phyloP scores from a whole-genome alignment of 2,113 vertebrate genomes.

The Melanerpes aurifrons region DNA sequence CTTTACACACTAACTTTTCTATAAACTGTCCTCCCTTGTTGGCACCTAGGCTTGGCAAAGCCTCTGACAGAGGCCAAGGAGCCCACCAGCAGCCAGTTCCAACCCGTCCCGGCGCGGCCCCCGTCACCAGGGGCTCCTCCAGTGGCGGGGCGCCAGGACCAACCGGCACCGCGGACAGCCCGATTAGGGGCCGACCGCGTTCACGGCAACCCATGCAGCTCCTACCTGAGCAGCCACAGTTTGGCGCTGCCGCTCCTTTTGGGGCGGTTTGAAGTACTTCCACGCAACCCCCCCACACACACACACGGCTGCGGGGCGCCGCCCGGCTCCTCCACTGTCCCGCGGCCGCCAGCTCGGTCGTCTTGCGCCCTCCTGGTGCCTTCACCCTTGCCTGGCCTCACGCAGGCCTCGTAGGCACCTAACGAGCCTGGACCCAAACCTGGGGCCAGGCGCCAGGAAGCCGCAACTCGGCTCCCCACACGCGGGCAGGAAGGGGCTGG shows the following conservation, averaged over 20 bases:
- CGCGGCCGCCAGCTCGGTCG: neutral
- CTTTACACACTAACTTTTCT: accelerated
- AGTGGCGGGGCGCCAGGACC: neutral
- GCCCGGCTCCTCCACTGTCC: too few relatives aligned
- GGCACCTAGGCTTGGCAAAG: neutral
- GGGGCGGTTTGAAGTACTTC: too few relatives aligned
- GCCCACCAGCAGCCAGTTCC: neutral
- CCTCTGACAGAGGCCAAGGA: neutral
- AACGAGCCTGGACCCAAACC: neutral
- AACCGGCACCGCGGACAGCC: neutral
- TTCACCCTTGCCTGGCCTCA: neutral
- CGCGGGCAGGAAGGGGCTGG: neutral
- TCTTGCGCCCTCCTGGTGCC: neutral
- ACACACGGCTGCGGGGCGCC: too few relatives aligned
- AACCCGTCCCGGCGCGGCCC: neutral
- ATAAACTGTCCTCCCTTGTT: accelerated
- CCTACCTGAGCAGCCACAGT: neutral
- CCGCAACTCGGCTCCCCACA: too few relatives aligned
- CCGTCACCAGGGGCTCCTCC: neutral
- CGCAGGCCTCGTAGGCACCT: neutral
- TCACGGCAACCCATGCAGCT: neutral
- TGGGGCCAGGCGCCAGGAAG: too few relatives aligned
- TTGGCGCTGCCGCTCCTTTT: neutral
- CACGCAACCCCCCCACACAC: neutral
- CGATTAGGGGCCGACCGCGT: neutral